Base-by-base conservation (phyloP, 1,140 invertebrate genomes). In the Bombus difficillimus region DNA sequence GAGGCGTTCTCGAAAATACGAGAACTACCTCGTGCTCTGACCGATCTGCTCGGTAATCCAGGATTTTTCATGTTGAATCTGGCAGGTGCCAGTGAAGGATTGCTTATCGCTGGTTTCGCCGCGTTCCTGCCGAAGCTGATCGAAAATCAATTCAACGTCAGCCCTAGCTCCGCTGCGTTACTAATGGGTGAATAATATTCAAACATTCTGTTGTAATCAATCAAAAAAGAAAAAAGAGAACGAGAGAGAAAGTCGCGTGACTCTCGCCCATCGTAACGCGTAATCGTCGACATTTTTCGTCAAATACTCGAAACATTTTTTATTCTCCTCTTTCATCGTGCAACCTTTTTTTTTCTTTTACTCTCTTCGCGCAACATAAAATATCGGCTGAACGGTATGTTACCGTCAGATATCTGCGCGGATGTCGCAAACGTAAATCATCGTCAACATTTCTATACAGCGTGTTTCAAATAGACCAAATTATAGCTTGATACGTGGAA, bases 81-180 rank as follows among this genome's bases (percentile, higher is more conserved):
- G 78, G 97, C 97, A 5, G 97, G 97, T 3, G 97, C 97, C 0
- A 96, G 96, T 71, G 98, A 98, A 93, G 97, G 97, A 32, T 95
- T 98, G 90, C 94, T 98, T 0, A 96, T 98, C 10, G 96, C 97
- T 0, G 98, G 98, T 0, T 98, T 98, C 91, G 97, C 97, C 2
- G 97, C 97, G 0, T 98, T 98, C 91, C 94, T 98, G 81, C 98
- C 98, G 1, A 98, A 98, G 92, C 96, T 97, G 79, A 97, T 98
- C 74, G 97, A 98, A 94, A 98, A 97, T 93, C 97, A 98, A 94
- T 98, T 98, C 90, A 97, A 97, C 88, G 96, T 98, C 15, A 96
- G 96, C 53, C 96, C 98, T 0, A 97, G 97, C 69, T 95, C 95
- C 43, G 97, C 98, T 5, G 97, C 98, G 25, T 91, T 97, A 72